phyloP scores from a whole-genome alignment of 2,888 invertebrate genomes.

The Aspidapion aeneum region DNA sequence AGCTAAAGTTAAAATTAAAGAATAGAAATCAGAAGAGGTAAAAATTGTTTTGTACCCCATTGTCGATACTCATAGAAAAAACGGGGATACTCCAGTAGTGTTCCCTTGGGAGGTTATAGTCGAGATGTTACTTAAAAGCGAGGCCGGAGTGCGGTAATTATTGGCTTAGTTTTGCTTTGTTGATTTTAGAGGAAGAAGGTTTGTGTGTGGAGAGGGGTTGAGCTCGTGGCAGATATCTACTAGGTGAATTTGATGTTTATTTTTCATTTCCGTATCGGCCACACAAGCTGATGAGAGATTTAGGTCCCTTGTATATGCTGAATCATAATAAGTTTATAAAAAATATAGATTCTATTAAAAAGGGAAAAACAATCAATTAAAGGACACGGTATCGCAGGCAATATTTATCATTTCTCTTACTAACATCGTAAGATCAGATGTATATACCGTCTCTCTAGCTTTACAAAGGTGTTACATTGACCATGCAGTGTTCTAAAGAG shows the following conservation, averaged over 20 bases:
- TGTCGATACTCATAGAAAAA: neutral
- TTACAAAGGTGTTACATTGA: no score
- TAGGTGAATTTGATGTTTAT: neutral
- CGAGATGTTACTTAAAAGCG: neutral
- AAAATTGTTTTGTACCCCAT: neutral
- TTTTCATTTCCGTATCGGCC: neutral
- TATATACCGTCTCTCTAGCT: no score
- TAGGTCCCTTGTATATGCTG: conserved; percentile 3
- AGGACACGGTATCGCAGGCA: no score
- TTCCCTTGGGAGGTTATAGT: neutral
- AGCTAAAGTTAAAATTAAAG: no score
- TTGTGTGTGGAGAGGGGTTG: neutral
- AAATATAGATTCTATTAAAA: no score
- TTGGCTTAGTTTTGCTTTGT: neutral
- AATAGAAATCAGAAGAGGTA: no score
- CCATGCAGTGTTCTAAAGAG: no score
- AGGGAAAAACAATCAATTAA: no score
- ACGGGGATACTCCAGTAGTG: neutral
- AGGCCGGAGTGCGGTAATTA: neutral
- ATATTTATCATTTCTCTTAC: no score
- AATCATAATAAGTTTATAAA: no score
- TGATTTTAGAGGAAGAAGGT: neutral
- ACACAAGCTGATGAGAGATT: neutral
- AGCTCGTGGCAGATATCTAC: neutral
- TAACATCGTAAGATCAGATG: no score